phyloP scores from a whole-genome alignment of 2,113 vertebrate genomes.

The Pteronura brasiliensis region DNA sequence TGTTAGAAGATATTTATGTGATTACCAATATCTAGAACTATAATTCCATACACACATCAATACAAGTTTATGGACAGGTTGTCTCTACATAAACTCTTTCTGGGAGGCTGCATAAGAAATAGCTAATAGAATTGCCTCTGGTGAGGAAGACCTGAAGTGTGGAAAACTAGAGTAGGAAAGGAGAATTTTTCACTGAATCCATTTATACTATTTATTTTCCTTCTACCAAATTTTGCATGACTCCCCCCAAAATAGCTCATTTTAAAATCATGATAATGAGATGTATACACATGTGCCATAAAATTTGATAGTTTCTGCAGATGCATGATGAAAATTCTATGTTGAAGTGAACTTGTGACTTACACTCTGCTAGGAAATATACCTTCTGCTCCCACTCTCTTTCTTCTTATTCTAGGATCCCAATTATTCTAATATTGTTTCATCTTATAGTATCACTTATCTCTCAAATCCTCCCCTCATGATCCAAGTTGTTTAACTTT shows the following conservation, averaged over 20 bases:
- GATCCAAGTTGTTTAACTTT: too few species aligned
- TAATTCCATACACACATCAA: not conserved
- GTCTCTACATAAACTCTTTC: not conserved
- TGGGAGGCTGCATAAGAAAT: not conserved
- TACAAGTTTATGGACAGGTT: not conserved
- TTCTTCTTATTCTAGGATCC: too few species aligned
- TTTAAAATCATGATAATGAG: not conserved
- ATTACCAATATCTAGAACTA: not conserved
- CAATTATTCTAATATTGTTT: too few species aligned
- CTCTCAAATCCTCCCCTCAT: too few species aligned
- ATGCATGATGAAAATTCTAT: not conserved
- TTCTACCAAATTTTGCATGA: not conserved
- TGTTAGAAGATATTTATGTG: not conserved
- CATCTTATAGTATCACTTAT: too few species aligned
- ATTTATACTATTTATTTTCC: not conserved
- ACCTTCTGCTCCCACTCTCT: too few species aligned
- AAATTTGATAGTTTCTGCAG: not conserved
- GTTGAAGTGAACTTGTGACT: not conserved
- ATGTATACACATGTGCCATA: not conserved
- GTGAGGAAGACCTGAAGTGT: not conserved
- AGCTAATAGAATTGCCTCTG: not conserved
- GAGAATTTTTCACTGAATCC: not conserved
- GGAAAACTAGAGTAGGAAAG: not conserved
- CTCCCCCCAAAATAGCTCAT: not conserved
- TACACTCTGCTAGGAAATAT: not conserved